A percentile compares a stretch with the other conserved stretches of the same genome.
Evolutionary conservation across 2,113 vertebrate genomes (phyloP).

Genomic region (Phyllostomus hastatus): DNA sequence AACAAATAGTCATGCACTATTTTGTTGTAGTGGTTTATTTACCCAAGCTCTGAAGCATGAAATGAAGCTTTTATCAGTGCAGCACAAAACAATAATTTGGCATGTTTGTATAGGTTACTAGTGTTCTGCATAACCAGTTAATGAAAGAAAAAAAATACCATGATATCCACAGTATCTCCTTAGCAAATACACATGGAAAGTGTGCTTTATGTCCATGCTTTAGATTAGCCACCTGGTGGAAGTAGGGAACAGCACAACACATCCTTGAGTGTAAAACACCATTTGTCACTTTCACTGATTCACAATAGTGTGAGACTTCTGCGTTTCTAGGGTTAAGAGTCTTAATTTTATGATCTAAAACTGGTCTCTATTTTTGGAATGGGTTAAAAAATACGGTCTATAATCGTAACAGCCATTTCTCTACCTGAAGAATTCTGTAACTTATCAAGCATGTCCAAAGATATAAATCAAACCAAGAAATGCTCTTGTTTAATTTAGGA

Average conservation of each 20-base stretch:
- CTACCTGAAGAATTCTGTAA: background rate
- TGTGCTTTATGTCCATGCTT: background rate
- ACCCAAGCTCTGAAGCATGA: background rate
- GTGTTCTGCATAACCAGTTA: background rate
- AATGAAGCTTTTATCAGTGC: background rate
- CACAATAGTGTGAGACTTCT: background rate
- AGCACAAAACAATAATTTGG: background rate
- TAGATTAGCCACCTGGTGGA: constrained; percentile 16
- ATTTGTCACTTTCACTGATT: background rate
- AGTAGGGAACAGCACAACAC: background rate
- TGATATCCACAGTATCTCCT: background rate
- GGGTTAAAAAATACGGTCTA: background rate
- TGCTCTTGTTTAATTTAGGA: background rate
- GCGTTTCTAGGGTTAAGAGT: background rate
- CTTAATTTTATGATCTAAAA: background rate
- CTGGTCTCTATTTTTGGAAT: background rate
- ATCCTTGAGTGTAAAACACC: background rate
- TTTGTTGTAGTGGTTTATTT: constrained; percentile 31
- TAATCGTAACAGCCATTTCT: background rate
- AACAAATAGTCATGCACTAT: background rate
- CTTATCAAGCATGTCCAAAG: background rate
- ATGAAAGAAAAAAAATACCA: background rate
- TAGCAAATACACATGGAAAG: background rate
- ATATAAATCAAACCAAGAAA: background rate
- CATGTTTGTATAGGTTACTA: background rate